These are phyloP conservation scores for Todus mexicanus DNA, from an alignment of 2,797 vertebrate genomes.

Conservation along the genomic window DNA sequence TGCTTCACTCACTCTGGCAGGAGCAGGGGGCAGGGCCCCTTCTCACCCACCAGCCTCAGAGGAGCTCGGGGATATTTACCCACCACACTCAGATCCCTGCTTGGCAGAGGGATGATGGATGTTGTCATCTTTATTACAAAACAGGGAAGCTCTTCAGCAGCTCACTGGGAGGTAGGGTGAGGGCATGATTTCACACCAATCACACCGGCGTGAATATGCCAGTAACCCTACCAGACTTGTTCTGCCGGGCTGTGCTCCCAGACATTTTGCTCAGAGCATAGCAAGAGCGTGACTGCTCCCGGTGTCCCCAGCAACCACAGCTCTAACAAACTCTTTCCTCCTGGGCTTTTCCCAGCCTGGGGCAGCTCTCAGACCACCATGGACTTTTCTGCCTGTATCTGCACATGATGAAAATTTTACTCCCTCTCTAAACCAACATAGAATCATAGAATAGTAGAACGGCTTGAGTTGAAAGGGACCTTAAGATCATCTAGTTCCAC, in stretches of 20 bases:
- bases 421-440: background rate
- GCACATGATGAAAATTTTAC: background rate
- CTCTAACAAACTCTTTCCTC: background rate
- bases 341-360: background rate
- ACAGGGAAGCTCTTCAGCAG: conserved; percentile 37
- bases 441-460: too few relatives aligned
- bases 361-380: background rate
- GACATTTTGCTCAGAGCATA: background rate
- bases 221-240: conserved; percentile 36
- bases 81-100: background rate
- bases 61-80: background rate
- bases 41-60: background rate
- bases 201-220: background rate
- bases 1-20: rapidly evolving
- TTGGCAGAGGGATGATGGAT: conserved; percentile 1
- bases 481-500: too few relatives aligned
- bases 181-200: conserved; percentile 40
- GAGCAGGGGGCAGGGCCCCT: background rate
- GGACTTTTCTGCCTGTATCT: background rate
- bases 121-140: conserved; percentile 46
- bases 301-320: conserved; percentile 10
- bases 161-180: conserved; percentile 52
- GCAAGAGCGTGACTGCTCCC: background rate
- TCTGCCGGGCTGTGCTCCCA: background rate
- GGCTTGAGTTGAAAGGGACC: too few relatives aligned